A percentile compares a stretch with the other conserved stretches of the same genome.
These are phyloP conservation scores for Mesitornis unicolor DNA, from an alignment of 2,113 vertebrate species.

Conservation along the genomic window DNA sequence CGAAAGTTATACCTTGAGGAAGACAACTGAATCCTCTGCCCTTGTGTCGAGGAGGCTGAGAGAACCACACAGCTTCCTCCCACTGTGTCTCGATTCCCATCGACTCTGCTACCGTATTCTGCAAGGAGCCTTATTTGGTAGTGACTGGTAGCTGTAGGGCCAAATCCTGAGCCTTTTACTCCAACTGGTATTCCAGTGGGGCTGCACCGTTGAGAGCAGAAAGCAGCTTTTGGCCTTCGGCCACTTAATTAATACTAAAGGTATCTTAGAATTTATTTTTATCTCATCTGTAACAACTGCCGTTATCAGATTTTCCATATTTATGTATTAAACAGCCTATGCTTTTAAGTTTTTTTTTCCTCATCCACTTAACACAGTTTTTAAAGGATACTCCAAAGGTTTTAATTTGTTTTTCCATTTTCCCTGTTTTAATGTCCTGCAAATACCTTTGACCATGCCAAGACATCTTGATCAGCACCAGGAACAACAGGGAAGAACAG, in stretches of 20 bases:
- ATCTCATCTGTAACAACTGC: constrained; percentile 18
- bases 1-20: neutral
- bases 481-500: constrained; percentile 24
- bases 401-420: constrained; percentile 59
- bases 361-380: neutral
- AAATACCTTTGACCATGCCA: constrained; percentile 48
- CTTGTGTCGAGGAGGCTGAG: neutral
- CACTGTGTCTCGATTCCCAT: neutral
- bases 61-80: neutral
- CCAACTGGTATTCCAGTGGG: neutral
- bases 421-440: constrained; percentile 52
- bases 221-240: neutral
- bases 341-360: constrained; percentile 38
- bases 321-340: constrained; percentile 59
- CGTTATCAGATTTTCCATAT: constrained; percentile 40
- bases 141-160: neutral
- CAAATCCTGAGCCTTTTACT: constrained; percentile 19
- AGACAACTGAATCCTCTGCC: neutral
- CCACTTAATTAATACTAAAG: constrained; percentile 36
- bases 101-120: constrained; percentile 5
- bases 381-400: constrained; percentile 43
- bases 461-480: constrained; percentile 28
- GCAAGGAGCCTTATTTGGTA: constrained; percentile 2
- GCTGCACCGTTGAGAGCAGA: neutral
- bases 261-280: constrained; percentile 43